Evolutionary conservation across 2,888 invertebrate genomes (phyloP).

Genomic region (Osmoderma eremita): DNA sequence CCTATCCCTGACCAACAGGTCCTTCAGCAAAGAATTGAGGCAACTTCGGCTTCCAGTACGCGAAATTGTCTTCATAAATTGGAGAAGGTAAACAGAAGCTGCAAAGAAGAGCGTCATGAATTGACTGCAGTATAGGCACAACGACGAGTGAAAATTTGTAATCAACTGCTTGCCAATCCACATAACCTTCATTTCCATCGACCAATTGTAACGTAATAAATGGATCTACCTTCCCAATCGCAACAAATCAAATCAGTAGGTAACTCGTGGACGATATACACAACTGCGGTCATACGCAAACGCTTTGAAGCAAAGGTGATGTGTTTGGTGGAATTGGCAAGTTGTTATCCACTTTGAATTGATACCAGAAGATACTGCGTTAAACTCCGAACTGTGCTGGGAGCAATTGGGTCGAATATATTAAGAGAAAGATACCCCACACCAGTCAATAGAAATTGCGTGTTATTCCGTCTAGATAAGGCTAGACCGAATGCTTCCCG

Average conservation of each 20-base stretch:
- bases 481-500: background rate
- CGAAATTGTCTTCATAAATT: background rate
- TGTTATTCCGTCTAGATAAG: too few relatives aligned
- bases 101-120: too few relatives aligned
- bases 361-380: background rate
- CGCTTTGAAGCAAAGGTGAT: slow-evolving; percentile 5
- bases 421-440: background rate
- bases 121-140: too few relatives aligned
- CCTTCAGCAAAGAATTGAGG: background rate
- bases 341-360: slow-evolving; percentile 9
- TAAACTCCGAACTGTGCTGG: background rate
- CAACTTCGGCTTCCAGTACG: background rate
- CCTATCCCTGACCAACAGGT: background rate
- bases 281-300: background rate
- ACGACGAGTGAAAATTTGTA: too few relatives aligned
- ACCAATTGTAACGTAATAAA: too few relatives aligned
- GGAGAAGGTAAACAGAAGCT: too few relatives aligned
- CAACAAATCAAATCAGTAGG: too few relatives aligned
- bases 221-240: too few relatives aligned
- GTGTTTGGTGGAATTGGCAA: slow-evolving; percentile 21
- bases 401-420: background rate
- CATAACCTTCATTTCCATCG: too few relatives aligned
- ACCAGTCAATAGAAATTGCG: background rate
- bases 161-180: too few relatives aligned
- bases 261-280: too few relatives aligned